Percentiles rank a stretch among this genome's conserved stretches.
phyloP scores from a whole-genome alignment of 2,888 invertebrate genomes.

The Drepana falcataria region DNA sequence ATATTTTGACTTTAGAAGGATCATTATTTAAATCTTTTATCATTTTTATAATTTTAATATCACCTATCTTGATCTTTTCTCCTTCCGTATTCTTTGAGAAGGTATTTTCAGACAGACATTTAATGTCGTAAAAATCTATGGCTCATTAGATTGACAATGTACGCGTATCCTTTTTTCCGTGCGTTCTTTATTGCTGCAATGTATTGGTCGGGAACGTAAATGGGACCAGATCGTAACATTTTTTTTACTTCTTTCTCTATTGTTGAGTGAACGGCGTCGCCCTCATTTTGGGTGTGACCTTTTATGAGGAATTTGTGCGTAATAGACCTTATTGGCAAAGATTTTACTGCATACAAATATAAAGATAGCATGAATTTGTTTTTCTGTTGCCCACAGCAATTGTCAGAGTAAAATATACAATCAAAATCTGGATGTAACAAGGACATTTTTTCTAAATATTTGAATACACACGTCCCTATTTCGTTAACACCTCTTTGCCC shows the following conservation, averaged over 20 bases:
- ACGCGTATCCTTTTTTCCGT: not conserved
- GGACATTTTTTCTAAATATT: constrained; percentile 4
- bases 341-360: not conserved
- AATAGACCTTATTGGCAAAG: not conserved
- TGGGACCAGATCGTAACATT: constrained; percentile 3
- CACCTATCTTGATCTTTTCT: not conserved
- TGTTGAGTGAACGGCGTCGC: constrained; percentile 5
- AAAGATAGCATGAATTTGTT: constrained; percentile 2
- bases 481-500: constrained; percentile 13
- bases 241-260: constrained; percentile 9
- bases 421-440: constrained; percentile 1
- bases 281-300: constrained; percentile 9
- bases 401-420: constrained; percentile 7
- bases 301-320: not conserved
- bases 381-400: constrained; percentile 16
- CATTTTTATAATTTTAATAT: constrained; percentile 2
- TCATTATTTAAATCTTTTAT: too few species aligned
- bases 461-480: constrained; percentile 11
- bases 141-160: too few species aligned
- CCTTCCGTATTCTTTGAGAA: too few species aligned
- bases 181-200: constrained; percentile 2
- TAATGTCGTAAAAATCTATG: not conserved
- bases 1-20: too few species aligned
- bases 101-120: not conserved
- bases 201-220: constrained; percentile 7